Evolutionary conservation across 2,113 vertebrate genomes (phyloP), one percentile per base, ranked within the genome.

Genomic region (Cinclus mexicanus): DNA sequence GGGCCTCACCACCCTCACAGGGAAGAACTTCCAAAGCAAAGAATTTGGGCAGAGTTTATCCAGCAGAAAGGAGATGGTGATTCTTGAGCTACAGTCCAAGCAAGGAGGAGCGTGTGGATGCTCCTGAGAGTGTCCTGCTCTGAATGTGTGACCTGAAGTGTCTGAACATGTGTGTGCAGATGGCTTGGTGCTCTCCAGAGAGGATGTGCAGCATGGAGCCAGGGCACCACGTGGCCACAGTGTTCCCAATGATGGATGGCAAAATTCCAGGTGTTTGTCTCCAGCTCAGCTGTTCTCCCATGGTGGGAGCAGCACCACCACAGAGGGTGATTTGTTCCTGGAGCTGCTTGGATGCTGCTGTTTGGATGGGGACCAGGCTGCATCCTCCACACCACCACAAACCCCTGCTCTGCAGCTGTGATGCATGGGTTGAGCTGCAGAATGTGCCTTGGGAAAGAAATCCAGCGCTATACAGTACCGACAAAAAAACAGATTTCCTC

Each of bases 401-500:
- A 10, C 4, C 37, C 56, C 50, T 37, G 24, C 31, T 68, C 76
- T 83, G 46, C 55, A 91, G 76, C 91, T 90, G 76, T 0, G 1
- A 10, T 31, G 23, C 35, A 64, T 1, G 25, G 37, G 11, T 49
- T 3, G 5, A 63, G 47, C 5, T 26, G 25, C 59, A 78, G 82
- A 85, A 79, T 0, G 0, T 59, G 70, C 37, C 44, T 87, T 64
- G 74, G 70, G 63, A 87, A 89, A 71, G 23, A 52, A 53, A 89
- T n/a, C 41, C 83, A 65, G 80, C 49, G 28, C 3, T 52, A 46
- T 31, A 37, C 11, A 69, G 26, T 11, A 74, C 89, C 89, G 91
- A 95, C 59, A 91, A 41, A 92, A 92, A 89, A 74, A 0, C 76
- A 96, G 94, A 95, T 91, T 84, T 91, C 78, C 77, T 89, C 7